Conservation (phyloP, 2,797 vertebrate species). For the Epinephelus awoara region DNA sequence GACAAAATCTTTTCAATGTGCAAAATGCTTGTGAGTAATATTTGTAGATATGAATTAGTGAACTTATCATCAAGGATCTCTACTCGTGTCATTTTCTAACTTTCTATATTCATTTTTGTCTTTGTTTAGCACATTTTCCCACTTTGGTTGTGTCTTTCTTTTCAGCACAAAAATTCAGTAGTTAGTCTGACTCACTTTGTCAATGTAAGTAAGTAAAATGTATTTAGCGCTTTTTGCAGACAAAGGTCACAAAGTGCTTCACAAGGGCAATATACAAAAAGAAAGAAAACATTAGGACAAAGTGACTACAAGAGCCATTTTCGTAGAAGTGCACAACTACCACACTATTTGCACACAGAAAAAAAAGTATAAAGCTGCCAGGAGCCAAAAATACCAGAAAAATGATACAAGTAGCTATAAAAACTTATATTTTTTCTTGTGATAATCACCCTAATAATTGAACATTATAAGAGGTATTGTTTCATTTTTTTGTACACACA, state of each 20-base stretch:
- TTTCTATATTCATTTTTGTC: not conserved
- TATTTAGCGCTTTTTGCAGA: no score
- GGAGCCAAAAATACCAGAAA: not conserved
- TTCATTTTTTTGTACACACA: not conserved
- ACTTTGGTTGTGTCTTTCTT: not conserved
- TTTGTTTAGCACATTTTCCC: not conserved
- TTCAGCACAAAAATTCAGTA: not conserved
- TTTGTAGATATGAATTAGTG: not conserved
- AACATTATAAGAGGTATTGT: not conserved
- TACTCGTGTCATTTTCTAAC: not conserved
- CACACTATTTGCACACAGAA: no score
- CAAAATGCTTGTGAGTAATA: not conserved
- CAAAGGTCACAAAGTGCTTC: no score
- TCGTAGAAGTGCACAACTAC: no score
- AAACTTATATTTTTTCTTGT: not conserved
- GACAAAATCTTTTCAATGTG: not conserved
- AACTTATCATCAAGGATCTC: not conserved
- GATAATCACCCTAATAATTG: not conserved
- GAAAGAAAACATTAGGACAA: no score
- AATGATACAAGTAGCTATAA: not conserved
- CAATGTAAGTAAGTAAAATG: not conserved
- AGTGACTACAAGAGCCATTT: no score
- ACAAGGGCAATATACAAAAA: no score
- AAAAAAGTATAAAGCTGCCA: not conserved
- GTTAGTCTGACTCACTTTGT: not conserved